These are phyloP conservation scores for Listronotus bonariensis DNA, from an alignment of 1,140 invertebrate genomes.

Conservation along the genomic window DNA sequence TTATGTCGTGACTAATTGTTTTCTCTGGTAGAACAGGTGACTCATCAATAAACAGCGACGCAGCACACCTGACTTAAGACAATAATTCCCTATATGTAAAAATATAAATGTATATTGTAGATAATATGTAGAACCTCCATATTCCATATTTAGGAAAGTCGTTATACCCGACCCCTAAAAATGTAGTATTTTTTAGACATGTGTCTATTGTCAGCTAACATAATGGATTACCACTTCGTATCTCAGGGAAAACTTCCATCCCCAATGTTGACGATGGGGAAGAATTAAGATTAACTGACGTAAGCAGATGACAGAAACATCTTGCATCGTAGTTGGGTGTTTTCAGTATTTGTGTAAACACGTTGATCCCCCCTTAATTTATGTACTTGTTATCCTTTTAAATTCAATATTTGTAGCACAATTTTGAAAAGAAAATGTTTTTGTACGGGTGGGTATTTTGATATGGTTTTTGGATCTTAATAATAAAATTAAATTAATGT, in stretches of 20 bases:
- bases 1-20: no score
- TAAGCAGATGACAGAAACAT: conserved; percentile 62
- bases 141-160: conserved; percentile 2
- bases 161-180: conserved; percentile 18
- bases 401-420: no score
- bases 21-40: no score
- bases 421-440: no score
- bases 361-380: neutral
- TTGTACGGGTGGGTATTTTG: no score
- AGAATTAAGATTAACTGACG: conserved; percentile 92
- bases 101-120: neutral
- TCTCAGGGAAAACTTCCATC: conserved; percentile 95
- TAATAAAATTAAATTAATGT: no score
- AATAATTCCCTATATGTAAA: no score
- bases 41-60: no score
- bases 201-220: conserved; percentile 82
- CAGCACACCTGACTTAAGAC: no score
- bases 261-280: conserved; percentile 95
- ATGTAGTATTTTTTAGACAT: conserved; percentile 64
- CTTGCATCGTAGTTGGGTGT: neutral
- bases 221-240: conserved; percentile 90
- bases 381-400: no score
- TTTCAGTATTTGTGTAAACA: neutral
- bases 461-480: no score
- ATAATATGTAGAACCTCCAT: neutral